Base-by-base conservation (phyloP, 2,888 invertebrate genomes). In the Syritta pipiens region DNA sequence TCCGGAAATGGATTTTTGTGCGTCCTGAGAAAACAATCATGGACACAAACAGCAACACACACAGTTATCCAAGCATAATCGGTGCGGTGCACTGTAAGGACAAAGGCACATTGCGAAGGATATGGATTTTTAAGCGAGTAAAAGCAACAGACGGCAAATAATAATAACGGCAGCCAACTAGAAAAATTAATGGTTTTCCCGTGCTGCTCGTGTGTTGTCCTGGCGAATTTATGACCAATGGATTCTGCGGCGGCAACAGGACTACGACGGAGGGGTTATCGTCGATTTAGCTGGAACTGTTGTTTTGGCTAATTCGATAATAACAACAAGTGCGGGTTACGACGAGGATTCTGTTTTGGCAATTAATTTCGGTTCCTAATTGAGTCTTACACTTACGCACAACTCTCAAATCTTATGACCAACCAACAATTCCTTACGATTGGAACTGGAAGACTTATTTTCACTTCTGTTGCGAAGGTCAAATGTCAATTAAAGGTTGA, bases 121-220 rank as follows among this genome's bases (percentile, higher is more conserved):
- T 74, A 68, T 68, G 51, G 67, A 79, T 79, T 79, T 68, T 79
- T 48, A 79, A 79, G 67, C 67, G 55, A 72, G 53, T 55, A 48
- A 59, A 71, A 72, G 79, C 79, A 79, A 79, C 79, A 79, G 79
- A 79, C 79, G 79, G 79, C 74, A 79, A 79, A 79, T 79, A 79
- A 79, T 79, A 79, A 79, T 79, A 79, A 74, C 60, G 49, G 35
- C 74, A 74, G 59, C 74, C 67, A 74, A 68, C 79, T 79, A 68
- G 74, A 79, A 79, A 79, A 79, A 79, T 74, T 67, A 79, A 79
- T 79, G 74, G 67, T 37, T 79, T 74, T 62, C 60, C 72, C 67
- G 49, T 42, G 49, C n/a, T n/a, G n/a, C 42, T 67, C 37, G 53
- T 65, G 40, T 51, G 42, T 51, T 71, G 57, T 59, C 44, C 32